Evolutionary conservation across 2,113 vertebrate genomes (phyloP), one percentile per base, ranked within the genome.

Genomic region (Epinephelus cyanopodus): DNA sequence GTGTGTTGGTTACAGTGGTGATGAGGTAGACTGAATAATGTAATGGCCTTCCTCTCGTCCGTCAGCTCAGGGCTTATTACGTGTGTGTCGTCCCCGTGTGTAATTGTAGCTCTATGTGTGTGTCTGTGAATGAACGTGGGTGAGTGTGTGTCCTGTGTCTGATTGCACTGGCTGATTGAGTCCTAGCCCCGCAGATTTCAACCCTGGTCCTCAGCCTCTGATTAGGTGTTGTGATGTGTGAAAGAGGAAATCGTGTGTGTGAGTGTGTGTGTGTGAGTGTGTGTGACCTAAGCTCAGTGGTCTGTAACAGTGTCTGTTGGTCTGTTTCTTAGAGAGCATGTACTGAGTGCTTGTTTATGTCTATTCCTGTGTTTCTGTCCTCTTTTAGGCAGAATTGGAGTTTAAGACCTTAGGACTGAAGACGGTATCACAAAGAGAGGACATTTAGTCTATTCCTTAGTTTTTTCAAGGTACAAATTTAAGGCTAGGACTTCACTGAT

Each of bases 1-100:
- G 85, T 86, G 84, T 89, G 81, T 79, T 85, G 79, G 74, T 83
- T 91, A 80, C 87, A 88, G 89, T 87, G 74, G 81, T 90, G 87
- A 91, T 92, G 88, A 90, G 90, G 82, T 91, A 90, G 88, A 94
- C 90, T 90, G 90, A 93, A 90, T 92, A 92, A 91, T 93, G 92
- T 92, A 84, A 91, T 87, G 86, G 90, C 84, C 91, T 88, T 92
- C 90, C 78, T 88, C 86, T 91, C 67, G 68, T 92, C 89, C 71
- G 54, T 87, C 82, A 86, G 80, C 85, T 77, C 83, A 77, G 74
- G 79, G 84, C 92, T 92, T 92, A 93, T 92, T 87, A 81, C 19
- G 53, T 81, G 71, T 85, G 85, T 83, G 87, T 88, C 52, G 52
- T 84, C 56, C 37, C 7, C 65, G 63, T 89, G 64, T 72, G 65